Evolutionary conservation across 2,888 invertebrate species (phyloP).

Genomic region (Dynastes grantii): DNA sequence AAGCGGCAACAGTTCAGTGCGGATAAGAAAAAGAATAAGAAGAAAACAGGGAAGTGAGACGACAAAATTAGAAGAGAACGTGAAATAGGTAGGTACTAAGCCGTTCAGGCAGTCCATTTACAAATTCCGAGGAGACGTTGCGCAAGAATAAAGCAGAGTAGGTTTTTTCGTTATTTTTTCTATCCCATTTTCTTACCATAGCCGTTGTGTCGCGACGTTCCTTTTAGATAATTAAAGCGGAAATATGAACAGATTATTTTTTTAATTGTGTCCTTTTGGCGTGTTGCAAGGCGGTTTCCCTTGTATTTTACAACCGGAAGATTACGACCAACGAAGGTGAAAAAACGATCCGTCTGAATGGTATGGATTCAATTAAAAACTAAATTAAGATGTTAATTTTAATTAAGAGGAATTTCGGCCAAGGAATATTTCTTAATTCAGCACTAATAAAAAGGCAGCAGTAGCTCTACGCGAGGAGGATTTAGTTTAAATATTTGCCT

Average conservation of each 20-base stretch:
- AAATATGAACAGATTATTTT: constrained; percentile 36
- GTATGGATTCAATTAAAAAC: constrained; percentile 1
- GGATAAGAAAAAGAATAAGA: background rate
- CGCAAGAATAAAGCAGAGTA: background rate
- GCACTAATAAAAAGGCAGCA: background rate
- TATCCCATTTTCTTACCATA: background rate
- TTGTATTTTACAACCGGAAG: background rate
- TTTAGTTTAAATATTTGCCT: too few relatives aligned
- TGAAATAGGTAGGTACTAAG: background rate
- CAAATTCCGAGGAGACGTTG: constrained; percentile 23
- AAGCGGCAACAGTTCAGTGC: background rate
- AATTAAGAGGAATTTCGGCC: background rate
- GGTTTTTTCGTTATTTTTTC: constrained; percentile 16
- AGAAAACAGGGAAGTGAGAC: background rate
- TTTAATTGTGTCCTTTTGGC: constrained; percentile 31
- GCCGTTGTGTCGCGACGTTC: background rate
- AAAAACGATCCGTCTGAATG: background rate
- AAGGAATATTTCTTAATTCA: background rate
- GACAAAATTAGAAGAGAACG: too few relatives aligned
- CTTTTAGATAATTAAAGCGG: constrained; percentile 24
- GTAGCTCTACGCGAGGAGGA: too few relatives aligned
- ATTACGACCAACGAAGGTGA: background rate
- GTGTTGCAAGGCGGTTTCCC: background rate
- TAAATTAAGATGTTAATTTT: constrained; percentile 22
- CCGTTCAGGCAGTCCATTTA: constrained; percentile 27